Base-by-base conservation (phyloP, 2,888 invertebrate genomes). In the Gymnoscelis rufifasciata region DNA sequence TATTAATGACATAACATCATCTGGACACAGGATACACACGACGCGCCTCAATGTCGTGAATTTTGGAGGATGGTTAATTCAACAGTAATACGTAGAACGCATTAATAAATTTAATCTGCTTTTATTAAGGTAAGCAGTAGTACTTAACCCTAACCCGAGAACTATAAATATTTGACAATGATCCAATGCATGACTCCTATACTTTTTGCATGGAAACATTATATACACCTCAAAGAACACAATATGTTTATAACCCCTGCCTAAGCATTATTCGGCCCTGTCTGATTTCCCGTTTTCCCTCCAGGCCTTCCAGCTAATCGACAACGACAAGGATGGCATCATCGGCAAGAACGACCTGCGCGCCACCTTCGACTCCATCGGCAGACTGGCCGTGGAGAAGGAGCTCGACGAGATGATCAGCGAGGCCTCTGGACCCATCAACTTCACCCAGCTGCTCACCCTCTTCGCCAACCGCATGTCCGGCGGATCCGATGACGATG, bases 281-380 rank as follows among this genome's bases (percentile, higher is more conserved):
- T 29, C 11, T 29, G 8, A 19, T 5, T 19, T 5, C 10, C 10
- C 7, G n/a, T 30, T 38, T 10, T 4, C 14, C 49, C 47, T 43
- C 4, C 79, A 96, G 94, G 97, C 95, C 76, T 97, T 97, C 94
- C 94, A 94, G 89, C 93, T 97, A 71, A 97, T 97, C 94, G 97
- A 97, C 91, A 93, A 94, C 87, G 96, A 97, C 91, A 97, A 97
- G 89, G 97, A 97, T 80, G 95, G 95, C 66, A 92, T 95, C 88
- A 92, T 93, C 87, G 92, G 94, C 84, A 96, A 96, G 91, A 93
- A 93, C 86, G 97, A 97, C 90, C 91, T 97, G 77, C 93, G 96
- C 78, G 94, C 94, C 76, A 95, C 95, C 77, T 97, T 95, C 90
- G 97, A 97, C 90, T 94, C 94, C 68, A 93, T 97, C 67, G 97